Percentiles rank a stretch among this genome's conserved stretches.
Evolutionary conservation across 2,797 vertebrate genomes (phyloP).

Genomic region (Acanthurus lineatus): DNA sequence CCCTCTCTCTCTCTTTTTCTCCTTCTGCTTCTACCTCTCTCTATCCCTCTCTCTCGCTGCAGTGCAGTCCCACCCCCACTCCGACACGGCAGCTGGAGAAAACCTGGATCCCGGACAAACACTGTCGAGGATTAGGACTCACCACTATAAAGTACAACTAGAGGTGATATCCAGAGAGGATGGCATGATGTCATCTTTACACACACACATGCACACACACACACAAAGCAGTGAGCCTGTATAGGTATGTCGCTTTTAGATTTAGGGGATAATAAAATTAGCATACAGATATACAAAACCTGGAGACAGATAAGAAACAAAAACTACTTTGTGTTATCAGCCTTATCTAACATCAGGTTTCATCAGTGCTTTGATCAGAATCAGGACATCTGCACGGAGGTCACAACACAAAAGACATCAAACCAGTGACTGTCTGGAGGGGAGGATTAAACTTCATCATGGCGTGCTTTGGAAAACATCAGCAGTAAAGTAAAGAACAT

Average conservation of each 20-base stretch:
- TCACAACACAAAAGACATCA: conserved; percentile 49
- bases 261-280: conserved; percentile 32
- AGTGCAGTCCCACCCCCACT: conserved; percentile 82
- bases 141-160: conserved; percentile 26
- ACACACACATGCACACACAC: conserved; percentile 1
- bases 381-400: conserved; percentile 46
- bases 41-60: conserved; percentile 70
- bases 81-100: conserved; percentile 73
- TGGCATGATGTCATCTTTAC: conserved; percentile 65
- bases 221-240: conserved; percentile 6
- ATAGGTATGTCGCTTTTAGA: not conserved
- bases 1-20: conserved; percentile 38
- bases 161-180: conserved; percentile 9
- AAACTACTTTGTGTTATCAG: conserved; percentile 32
- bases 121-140: conserved; percentile 75
- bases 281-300: conserved; percentile 11
- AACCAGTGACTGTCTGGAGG: conserved; percentile 7
- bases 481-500: not conserved
- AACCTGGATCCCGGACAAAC: conserved; percentile 71
- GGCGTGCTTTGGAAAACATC: conserved; percentile 8
- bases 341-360: conserved; percentile 31
- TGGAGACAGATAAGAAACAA: conserved; percentile 33
- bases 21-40: not conserved
- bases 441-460: conserved; percentile 4
- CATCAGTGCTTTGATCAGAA: conserved; percentile 44